Percentiles rank a stretch among this genome's conserved stretches.
Evolutionary conservation across 2,797 vertebrate species (phyloP).

Genomic region (Phrynocephalus vlangalii): DNA sequence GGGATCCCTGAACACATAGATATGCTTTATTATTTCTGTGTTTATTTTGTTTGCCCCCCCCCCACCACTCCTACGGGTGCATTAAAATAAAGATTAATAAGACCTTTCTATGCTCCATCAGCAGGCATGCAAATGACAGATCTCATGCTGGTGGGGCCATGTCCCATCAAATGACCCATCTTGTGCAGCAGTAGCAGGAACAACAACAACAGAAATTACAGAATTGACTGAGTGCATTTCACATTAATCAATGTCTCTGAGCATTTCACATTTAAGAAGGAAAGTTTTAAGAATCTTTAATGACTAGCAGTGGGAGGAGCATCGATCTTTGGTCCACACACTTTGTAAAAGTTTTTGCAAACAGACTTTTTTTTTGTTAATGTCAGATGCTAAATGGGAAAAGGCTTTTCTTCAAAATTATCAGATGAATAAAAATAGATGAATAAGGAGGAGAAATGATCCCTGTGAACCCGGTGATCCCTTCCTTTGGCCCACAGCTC

Average conservation of each 20-base stretch:
- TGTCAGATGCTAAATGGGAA: neutral
- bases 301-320: neutral
- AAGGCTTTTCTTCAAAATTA: neutral
- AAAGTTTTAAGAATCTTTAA: conserved; percentile 11
- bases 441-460: neutral
- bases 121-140: conserved; percentile 51
- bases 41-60: conserved; percentile 48
- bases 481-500: neutral
- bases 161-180: conserved; percentile 25
- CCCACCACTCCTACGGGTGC: conserved; percentile 44
- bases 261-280: neutral
- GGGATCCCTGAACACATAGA: conserved; percentile 60
- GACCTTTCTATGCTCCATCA: conserved; percentile 47
- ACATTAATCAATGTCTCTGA: conserved; percentile 33
- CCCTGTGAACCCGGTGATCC: too few species aligned
- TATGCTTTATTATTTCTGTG: conserved; percentile 58
- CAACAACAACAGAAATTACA: neutral
- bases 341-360: neutral
- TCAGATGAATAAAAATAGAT: neutral
- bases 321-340: neutral
- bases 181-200: neutral
- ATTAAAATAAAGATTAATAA: conserved; percentile 71
- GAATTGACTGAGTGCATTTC: neutral
- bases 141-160: conserved; percentile 24
- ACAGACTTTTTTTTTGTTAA: neutral